phyloP scores from a whole-genome alignment of 2,888 invertebrate genomes.

The Dioctria rufipes region DNA sequence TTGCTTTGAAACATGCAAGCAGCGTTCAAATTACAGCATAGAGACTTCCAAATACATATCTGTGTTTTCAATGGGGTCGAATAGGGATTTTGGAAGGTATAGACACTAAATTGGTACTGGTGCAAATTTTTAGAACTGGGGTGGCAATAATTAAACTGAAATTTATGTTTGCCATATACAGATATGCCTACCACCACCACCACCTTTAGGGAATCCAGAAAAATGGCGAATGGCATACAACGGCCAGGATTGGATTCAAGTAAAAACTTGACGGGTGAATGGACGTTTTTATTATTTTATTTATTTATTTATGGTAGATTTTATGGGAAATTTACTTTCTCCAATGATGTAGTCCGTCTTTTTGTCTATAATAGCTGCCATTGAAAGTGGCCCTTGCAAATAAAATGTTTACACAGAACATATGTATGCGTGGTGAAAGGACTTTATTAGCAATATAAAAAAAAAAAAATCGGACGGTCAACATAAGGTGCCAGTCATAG shows the following conservation, averaged over 20 bases:
- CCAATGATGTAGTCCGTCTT: constrained; percentile 11
- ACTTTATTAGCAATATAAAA: constrained; percentile 9
- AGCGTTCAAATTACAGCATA: constrained; percentile 15
- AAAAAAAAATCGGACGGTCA: neutral
- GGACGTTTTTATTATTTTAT: constrained; percentile 6
- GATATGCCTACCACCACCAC: too few species aligned
- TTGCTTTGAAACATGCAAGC: constrained; percentile 31
- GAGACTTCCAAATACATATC: neutral
- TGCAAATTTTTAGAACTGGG: constrained; percentile 18
- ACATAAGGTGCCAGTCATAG: neutral
- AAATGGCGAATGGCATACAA: constrained; percentile 1
- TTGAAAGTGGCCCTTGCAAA: neutral
- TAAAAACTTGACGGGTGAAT: neutral
- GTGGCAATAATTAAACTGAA: constrained; percentile 32
- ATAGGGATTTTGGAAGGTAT: neutral
- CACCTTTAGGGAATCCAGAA: neutral
- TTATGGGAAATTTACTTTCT: neutral
- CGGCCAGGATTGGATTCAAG: neutral
- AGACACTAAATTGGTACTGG: constrained; percentile 4
- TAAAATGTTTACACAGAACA: constrained; percentile 2
- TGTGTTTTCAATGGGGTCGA: neutral
- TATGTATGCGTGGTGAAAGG: neutral
- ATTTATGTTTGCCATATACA: constrained; percentile 30
- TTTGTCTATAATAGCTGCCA: neutral
- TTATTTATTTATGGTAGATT: constrained; percentile 25